Evolutionary conservation across 2,113 vertebrate species (phyloP), one percentile per base, ranked within the genome.

Genomic region (Urocolius indicus): DNA sequence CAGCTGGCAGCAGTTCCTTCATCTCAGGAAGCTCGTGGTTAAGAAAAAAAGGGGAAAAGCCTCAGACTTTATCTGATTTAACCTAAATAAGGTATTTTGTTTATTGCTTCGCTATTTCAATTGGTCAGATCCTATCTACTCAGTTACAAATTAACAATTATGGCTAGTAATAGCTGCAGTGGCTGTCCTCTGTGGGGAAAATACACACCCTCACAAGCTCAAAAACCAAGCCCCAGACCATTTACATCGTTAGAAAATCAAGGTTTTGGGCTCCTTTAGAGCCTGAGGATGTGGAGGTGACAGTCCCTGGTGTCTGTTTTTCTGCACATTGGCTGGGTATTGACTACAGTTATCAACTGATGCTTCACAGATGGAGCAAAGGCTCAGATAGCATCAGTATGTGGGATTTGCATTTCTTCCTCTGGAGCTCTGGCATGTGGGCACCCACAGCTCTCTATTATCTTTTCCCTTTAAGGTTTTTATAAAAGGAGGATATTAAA

Each of bases 301-400:
- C 77, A 90, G 48, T 74, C 80, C 38, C 34, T 63, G 23, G 16
- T 94, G 59, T 93, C 59, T 85, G 10, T 45, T 91, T 93, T 83
- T 83, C 51, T 87, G 17, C 43, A 41, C 9, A 7, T 85, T 83
- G 86, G 74, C 63, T 85, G 26, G 67, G 85, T 94, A 83, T 63
- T 79, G 85, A 63, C 80, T 63, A 17, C 74, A 83, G 52, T 54
- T 92, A 90, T 45, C 38, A 80, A 87, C 43, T 36, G 72, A 36
- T n/a, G 17, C 90, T 97, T 95, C 90, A 94, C 77, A 93, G 94
- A 20, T 90, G 90, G 92, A 96, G 72, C 94, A 96, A 95, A 97
- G 94, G 77, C 1, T 0, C 62, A 89, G 95, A 96, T 95, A 96
- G 75, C 38, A 95, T 96, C 94, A 86, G 78, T 73, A 82, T 93